phyloP scores from a whole-genome alignment of 1,140 invertebrate genomes.

The Pseudomyrmex gracilis region DNA sequence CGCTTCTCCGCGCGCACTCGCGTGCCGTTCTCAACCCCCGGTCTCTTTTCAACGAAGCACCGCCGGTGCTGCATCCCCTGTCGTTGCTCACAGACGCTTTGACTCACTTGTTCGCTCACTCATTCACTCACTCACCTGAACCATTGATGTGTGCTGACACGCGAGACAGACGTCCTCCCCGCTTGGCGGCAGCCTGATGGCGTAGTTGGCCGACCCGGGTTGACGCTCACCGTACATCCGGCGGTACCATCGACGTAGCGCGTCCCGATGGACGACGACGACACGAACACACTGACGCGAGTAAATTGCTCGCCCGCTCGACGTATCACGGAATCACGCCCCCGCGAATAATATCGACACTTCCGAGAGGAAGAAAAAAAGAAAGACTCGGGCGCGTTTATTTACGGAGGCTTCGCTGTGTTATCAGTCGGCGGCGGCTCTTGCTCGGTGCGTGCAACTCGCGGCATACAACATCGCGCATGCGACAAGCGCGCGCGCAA shows the following conservation, averaged over 20 bases:
- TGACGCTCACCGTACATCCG: constrained; percentile 74
- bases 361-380: neutral
- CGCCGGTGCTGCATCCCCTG: neutral
- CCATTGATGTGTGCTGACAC: constrained; percentile 80
- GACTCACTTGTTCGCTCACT: neutral
- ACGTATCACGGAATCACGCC: constrained; percentile 1
- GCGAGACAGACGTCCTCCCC: constrained; percentile 70
- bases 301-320: neutral
- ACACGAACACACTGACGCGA: constrained; percentile 60
- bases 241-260: constrained; percentile 20
- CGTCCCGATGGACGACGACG: constrained; percentile 44
- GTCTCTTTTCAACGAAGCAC: neutral
- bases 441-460: constrained; percentile 25
- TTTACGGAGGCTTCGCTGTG: constrained; percentile 23
- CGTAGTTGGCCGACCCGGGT: constrained; percentile 72
- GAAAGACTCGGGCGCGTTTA: constrained; percentile 12
- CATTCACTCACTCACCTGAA: constrained; percentile 77
- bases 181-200: constrained; percentile 69
- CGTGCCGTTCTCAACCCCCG: neutral
- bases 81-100: neutral
- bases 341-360: constrained; percentile 45
- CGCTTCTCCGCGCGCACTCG: no score
- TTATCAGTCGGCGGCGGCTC: constrained; percentile 29
- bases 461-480: constrained; percentile 39
- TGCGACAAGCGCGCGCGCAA: constrained; percentile 62